These are phyloP conservation scores for Penelope pileata DNA, from an alignment of 2,113 vertebrate species.

Conservation along the genomic window DNA sequence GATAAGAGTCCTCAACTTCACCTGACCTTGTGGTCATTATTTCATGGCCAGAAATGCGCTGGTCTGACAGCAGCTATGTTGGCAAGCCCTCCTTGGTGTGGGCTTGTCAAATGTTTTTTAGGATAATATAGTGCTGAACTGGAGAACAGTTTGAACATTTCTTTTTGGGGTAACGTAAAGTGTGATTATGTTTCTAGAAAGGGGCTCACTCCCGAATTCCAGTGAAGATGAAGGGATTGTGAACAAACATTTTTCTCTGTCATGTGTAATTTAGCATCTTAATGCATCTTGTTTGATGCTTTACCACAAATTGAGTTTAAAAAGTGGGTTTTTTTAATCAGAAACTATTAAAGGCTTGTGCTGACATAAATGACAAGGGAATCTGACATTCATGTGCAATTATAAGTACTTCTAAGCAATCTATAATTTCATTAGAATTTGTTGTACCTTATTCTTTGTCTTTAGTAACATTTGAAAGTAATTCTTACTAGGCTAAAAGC, in stretches of 20 bases:
- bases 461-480: neutral
- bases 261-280: neutral
- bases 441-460: neutral
- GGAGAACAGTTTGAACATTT: neutral
- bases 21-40: neutral
- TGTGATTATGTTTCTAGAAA: neutral
- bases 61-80: neutral
- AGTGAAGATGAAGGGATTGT: neutral
- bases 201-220: neutral
- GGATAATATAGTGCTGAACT: neutral
- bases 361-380: neutral
- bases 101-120: neutral
- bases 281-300: neutral
- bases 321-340: neutral
- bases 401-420: neutral
- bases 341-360: neutral
- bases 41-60: neutral
- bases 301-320: neutral
- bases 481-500: neutral
- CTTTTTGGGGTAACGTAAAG: neutral
- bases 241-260: neutral
- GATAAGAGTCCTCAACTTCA: conserved; percentile 1
- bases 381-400: neutral
- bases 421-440: neutral
- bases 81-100: neutral